These are phyloP conservation scores for Tetramorium bicarinatum DNA, from an alignment of 2,888 invertebrate genomes.

Conservation along the genomic window DNA sequence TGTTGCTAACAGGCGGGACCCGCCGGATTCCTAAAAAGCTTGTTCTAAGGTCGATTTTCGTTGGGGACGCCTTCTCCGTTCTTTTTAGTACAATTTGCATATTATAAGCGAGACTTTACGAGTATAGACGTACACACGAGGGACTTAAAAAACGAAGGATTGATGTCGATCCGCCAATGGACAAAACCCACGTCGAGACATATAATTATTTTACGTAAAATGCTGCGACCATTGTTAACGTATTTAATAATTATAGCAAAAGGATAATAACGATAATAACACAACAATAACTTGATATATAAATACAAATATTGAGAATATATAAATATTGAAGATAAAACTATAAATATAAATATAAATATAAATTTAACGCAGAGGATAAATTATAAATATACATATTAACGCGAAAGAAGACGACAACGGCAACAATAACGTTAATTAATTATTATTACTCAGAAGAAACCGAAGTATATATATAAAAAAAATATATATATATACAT, in stretches of 20 bases:
- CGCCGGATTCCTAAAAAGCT: slow-evolving; percentile 97
- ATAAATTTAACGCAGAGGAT: slow-evolving; percentile 56
- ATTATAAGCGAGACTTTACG: slow-evolving; percentile 76
- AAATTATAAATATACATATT: slow-evolving; percentile 62
- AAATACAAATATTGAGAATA: slow-evolving; percentile 66
- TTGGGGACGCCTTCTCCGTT: slow-evolving; percentile 83
- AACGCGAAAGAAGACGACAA: slow-evolving; percentile 62
- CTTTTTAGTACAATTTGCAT: slow-evolving; percentile 85
- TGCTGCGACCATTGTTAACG: slow-evolving; percentile 88
- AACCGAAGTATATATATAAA: slow-evolving; percentile 64
- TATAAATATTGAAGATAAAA: slow-evolving; percentile 58
- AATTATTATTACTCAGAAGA: slow-evolving; percentile 67
- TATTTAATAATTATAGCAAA: slow-evolving; percentile 87
- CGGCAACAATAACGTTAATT: slow-evolving; percentile 78
- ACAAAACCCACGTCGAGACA: slow-evolving; percentile 71
- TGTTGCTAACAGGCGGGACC: slow-evolving; percentile 92
- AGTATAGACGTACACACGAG: slow-evolving; percentile 49
- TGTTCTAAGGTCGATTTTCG: slow-evolving; percentile 91
- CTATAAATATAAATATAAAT: slow-evolving; percentile 59
- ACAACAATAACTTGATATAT: slow-evolving; percentile 79
- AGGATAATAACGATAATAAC: slow-evolving; percentile 86
- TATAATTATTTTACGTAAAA: slow-evolving; percentile 87
- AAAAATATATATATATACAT: slow-evolving; percentile 59
- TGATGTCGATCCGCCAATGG: slow-evolving; percentile 62
- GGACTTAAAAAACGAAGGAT: slow-evolving; percentile 59